Conservation (phyloP, 2,113 vertebrate species). For the Bombycilla garrulus region DNA sequence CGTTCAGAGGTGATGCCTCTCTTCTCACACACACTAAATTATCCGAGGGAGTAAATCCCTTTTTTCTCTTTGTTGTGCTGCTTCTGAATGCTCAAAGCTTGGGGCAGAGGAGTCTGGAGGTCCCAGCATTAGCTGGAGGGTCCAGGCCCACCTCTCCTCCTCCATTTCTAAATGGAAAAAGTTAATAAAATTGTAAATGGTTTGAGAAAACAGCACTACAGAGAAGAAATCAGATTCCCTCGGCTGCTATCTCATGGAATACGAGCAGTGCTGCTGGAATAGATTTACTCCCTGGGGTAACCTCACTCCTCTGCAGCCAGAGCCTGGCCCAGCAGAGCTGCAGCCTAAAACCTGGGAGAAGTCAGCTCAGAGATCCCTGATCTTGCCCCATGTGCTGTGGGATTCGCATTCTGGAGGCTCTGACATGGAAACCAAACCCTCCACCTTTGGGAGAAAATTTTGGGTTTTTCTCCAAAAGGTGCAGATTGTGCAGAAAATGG, state of each 20-base stretch:
- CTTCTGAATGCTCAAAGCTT: neutral
- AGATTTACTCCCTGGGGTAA: neutral
- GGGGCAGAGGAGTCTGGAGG: neutral
- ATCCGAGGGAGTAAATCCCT: neutral
- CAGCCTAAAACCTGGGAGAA: rapidly evolving
- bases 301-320: neutral
- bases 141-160: neutral
- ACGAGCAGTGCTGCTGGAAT: rapidly evolving
- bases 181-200: neutral
- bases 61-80: neutral
- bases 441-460: neutral
- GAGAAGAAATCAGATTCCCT: neutral
- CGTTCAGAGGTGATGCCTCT: neutral
- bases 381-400: neutral
- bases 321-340: neutral
- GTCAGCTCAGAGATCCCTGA: neutral
- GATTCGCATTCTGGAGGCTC: neutral
- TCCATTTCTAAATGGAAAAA: neutral
- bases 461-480: neutral
- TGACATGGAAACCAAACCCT: neutral
- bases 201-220: neutral
- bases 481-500: neutral
- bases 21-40: neutral
- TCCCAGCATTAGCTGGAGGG: no score
- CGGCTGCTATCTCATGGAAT: neutral